Evolutionary conservation across 2,113 vertebrate genomes (phyloP).

Genomic region (Brevimyrus niger): DNA sequence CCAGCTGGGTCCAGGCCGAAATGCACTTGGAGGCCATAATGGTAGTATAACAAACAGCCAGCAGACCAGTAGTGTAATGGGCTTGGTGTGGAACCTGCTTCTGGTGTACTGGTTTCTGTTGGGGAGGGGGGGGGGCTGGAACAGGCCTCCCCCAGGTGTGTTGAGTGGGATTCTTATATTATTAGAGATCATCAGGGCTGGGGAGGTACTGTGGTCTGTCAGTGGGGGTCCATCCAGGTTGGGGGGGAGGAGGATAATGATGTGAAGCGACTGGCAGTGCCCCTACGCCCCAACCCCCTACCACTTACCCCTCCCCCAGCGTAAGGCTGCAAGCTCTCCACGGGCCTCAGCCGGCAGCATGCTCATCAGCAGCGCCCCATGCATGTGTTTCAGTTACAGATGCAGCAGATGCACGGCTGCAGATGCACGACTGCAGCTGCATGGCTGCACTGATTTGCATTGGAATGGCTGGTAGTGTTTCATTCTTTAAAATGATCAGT

Average conservation of each 20-base stretch:
- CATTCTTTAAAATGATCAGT: background rate
- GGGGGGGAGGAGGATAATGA: conserved; percentile 43
- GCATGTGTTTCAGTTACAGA: conserved; percentile 79
- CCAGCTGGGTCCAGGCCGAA: background rate
- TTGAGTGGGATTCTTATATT: background rate
- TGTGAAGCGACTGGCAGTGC: background rate
- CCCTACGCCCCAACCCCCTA: conserved; percentile 35
- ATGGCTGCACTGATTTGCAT: conserved; percentile 50
- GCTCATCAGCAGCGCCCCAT: conserved; percentile 85
- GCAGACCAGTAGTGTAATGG: background rate
- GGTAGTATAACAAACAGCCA: background rate
- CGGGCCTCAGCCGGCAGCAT: conserved; percentile 66
- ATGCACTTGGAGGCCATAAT: background rate
- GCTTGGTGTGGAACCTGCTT: background rate
- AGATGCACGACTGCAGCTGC: conserved; percentile 69
- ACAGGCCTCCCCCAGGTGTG: background rate
- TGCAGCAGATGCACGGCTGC: conserved; percentile 71
- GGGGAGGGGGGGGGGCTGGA: background rate
- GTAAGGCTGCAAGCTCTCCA: conserved; percentile 51
- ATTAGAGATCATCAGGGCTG: background rate
- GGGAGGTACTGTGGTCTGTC: background rate
- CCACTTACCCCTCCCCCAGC: conserved; percentile 48
- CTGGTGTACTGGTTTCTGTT: background rate
- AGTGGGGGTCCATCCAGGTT: conserved; percentile 40
- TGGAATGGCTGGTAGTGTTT: background rate